A percentile compares a stretch with the other conserved stretches of the same genome.
phyloP scores from a whole-genome alignment of 1,140 invertebrate genomes.

The Apis dorsata region DNA sequence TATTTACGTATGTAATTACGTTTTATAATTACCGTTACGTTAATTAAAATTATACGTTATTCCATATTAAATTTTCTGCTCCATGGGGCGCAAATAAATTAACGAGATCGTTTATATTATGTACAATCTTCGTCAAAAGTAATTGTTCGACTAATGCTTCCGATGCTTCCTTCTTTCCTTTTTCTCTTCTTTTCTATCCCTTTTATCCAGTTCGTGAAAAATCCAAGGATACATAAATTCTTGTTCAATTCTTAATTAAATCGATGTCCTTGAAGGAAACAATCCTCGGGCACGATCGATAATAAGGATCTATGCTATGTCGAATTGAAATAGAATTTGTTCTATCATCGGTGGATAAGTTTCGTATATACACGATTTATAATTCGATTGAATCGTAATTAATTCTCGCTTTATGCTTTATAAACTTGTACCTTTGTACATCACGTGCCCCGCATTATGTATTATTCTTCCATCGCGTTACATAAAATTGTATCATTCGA shows the following conservation, averaged over 20 bases:
- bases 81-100: not conserved
- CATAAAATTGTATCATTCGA: not conserved
- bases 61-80: slow-evolving; percentile 23
- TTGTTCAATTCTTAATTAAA: no score
- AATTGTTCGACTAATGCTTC: no score
- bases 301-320: no score
- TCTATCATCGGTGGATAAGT: not conserved
- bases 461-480: not conserved
- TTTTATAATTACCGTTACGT: slow-evolving; percentile 31
- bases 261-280: no score
- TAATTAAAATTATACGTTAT: slow-evolving; percentile 36
- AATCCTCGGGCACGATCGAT: no score
- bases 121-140: not conserved
- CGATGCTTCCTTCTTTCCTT: no score
- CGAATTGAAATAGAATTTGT: not conserved
- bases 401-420: not conserved
- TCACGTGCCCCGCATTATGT: not conserved
- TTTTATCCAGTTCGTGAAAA: no score
- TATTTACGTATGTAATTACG: slow-evolving; percentile 34
- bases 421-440: not conserved
- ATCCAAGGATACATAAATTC: no score
- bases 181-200: no score
- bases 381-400: not conserved
- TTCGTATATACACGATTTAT: not conserved
- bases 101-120: slow-evolving; percentile 10